Base-by-base conservation (phyloP, 2,888 invertebrate species). In the Hypselothyrea guttata region DNA sequence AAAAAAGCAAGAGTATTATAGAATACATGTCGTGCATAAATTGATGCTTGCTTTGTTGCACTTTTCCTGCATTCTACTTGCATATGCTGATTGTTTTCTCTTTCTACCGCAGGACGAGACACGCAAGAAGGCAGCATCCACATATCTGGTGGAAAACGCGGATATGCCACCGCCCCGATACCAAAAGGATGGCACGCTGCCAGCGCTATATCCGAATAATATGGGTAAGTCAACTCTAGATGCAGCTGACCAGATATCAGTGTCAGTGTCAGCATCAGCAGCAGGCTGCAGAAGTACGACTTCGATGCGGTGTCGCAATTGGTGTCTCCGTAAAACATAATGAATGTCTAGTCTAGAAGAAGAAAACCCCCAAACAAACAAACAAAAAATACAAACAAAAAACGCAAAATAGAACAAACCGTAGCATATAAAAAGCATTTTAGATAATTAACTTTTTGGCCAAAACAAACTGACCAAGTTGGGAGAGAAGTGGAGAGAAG, bases 101-200 rank as follows among this genome's bases (percentile, higher is more conserved):
- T 44, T 15, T n/a, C 13, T 37, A n/a, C 7, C 34, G 16, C 71
- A 90, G 90, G 90, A 90, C 63, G 90, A 90, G 71, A 84, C 90
- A 57, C 86, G 90, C 48, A 90, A 90, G 72, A 94, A 93, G 86
- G 90, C 90, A 34, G 91, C 92, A 33, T 93, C 93, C 69, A 91
- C 92, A 2, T 93, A 93, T 89, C 89, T 93, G 38, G 92, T 92
- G 33, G 92, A 90, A 65, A 90, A 84, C 70, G 81, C 88, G 35
- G 90, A 90, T 66, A 89, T 92, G 86, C 92, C 92, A 28, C 93
- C 92, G 75, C 92, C 92, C 12, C 91, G 92, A 84, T 90, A 92
- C 76, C 92, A 92, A 70, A 92, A 92, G 77, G 90, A 90, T 87
- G 92, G 92, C 51, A 92, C 93, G 33, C 93, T 94, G 70, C 94